Conservation (phyloP, 2,888 invertebrate species). For the Limnephilus auricula region DNA sequence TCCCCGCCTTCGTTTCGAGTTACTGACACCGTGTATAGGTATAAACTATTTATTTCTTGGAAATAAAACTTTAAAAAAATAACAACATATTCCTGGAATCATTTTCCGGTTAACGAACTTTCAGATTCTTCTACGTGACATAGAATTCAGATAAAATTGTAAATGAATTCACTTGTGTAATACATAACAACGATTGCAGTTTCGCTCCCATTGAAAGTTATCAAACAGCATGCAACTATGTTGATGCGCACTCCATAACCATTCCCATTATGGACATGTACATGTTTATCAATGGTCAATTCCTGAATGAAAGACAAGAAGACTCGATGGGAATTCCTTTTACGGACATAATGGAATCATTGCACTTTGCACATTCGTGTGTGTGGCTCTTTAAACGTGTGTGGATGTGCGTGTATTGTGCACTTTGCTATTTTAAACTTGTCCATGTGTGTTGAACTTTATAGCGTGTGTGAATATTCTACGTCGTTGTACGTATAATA, state of each 20-base stretch:
- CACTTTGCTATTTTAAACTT: not conserved
- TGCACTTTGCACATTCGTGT: slow-evolving; percentile 23
- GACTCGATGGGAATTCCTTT: not conserved
- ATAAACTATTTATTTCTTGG: too few relatives aligned
- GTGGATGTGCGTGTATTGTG: not conserved
- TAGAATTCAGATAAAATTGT: not conserved
- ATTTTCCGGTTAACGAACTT: not conserved
- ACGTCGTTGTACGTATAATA: too few relatives aligned
- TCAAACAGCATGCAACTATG: not conserved
- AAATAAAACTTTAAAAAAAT: not conserved
- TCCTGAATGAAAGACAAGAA: not conserved
- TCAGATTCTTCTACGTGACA: not conserved
- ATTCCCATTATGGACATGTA: not conserved
- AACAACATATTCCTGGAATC: not conserved
- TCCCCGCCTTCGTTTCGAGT: too few relatives aligned
- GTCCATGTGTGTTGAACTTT: too few relatives aligned
- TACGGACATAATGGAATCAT: slow-evolving; percentile 43
- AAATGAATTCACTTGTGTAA: not conserved
- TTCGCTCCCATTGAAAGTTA: not conserved
- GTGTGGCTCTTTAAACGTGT: not conserved
- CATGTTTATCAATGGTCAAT: slow-evolving; percentile 15
- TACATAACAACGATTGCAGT: not conserved
- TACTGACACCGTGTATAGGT: too few relatives aligned
- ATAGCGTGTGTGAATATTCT: too few relatives aligned
- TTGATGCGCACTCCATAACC: not conserved